Conservation (phyloP, 1,140 invertebrate species). For the roundworm (Caenorhabditis elegans) region WBcel235 BX284602.5:9985001-9985500, state of each 20-base stretch:
- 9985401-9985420: not conserved
- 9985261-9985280: not conserved
- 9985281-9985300: not conserved
- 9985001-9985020: slow-evolving; percentile 17
- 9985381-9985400: too few relatives aligned
- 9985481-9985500: too few relatives aligned
- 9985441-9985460: too few relatives aligned
- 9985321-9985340: not conserved
- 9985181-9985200: slow-evolving; percentile 29
- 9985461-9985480: too few relatives aligned
- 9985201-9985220: slow-evolving; percentile 6
- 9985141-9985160: slow-evolving; percentile 3
- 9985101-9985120: too few relatives aligned
- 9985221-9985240: not conserved
- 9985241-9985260: slow-evolving; percentile 23
- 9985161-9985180: slow-evolving; percentile 31
- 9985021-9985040: not conserved
- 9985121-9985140: not conserved
- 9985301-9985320: not conserved
- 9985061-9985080: slow-evolving; percentile 13
- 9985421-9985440: slow-evolving; percentile 10
- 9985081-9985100: slow-evolving; percentile 3
- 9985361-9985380: not conserved
- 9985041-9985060: not conserved
- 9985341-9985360: not conserved